Evolutionary conservation across 2,797 vertebrate species (phyloP), one percentile per base, ranked within the genome.

Genomic region (Sebastolobus alascanus): DNA sequence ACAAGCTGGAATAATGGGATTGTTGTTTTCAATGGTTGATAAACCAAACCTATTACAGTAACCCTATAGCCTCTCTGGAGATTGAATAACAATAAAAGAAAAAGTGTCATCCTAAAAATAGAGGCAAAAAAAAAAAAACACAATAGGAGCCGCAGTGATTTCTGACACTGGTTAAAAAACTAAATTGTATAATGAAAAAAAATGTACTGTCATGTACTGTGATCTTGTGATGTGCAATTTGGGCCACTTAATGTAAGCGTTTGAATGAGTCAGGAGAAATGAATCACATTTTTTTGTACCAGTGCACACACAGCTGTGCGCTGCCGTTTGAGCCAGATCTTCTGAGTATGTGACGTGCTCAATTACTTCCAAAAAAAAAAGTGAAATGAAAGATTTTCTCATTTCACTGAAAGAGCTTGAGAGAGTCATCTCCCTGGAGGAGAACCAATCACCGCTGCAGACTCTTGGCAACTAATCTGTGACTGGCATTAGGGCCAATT

Each of bases 381-480:
- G 75, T 82, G 69, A 85, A 89, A 80, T 88, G 72, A 91, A 90
- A 86, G 72, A 84, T 83, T 78, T 82, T 81, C 63, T 88, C 68
- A 70, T 88, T 88, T 84, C 38, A 46, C 67, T 85, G 61, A 82
- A 76, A 85, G 75, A 79, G 72, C 58, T 56, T 75, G 46, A 86
- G 83, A 84, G 75, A 84, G 68, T 77, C 40, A 65, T 68, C 54
- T 85, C 73, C 75, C 82, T 75, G 70, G 74, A 84, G 77, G 84
- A 82, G 18, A 83, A 70, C 69, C 83, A 87, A 83, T 86, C 75
- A 80, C 64, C 20, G 29, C 87, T 65, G 59, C 66, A 72, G 76
- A 88, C 63, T 70, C 72, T 79, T 89, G 82, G 80, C 80, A 80
- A 80, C 71, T 82, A 59, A 81, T 87, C 74, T 75, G 54, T 87